These are phyloP conservation scores for Arenicola marina DNA, from an alignment of 2,888 invertebrate species.

Conservation along the genomic window DNA sequence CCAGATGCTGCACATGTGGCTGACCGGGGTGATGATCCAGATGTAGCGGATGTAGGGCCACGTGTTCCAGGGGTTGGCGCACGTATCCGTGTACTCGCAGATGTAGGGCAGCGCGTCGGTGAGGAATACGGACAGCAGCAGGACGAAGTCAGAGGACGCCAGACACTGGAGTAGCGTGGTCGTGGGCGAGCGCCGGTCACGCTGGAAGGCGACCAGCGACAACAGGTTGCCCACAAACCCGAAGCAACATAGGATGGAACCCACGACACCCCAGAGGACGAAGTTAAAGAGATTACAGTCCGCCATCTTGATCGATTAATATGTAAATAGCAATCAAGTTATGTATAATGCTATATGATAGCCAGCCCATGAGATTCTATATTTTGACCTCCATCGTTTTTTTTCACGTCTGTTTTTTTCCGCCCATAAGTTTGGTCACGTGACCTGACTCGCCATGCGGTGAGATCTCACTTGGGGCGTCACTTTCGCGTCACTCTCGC, in stretches of 20 bases:
- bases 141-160: conserved; percentile 32
- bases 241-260: conserved; percentile 25
- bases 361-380: no score
- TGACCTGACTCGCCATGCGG: no score
- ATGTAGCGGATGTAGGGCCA: conserved; percentile 37
- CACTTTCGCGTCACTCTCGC: no score
- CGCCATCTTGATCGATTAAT: background rate
- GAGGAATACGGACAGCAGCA: conserved; percentile 33
- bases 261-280: conserved; percentile 33
- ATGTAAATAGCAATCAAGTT: no score
- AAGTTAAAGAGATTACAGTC: conserved; percentile 35
- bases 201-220: conserved; percentile 31
- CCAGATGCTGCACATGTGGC: conserved; percentile 39
- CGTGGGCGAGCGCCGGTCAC: conserved; percentile 29
- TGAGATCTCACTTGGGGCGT: no score
- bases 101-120: conserved; percentile 36
- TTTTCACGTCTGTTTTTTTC: no score
- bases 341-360: no score
- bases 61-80: conserved; percentile 30
- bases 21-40: conserved; percentile 34
- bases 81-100: conserved; percentile 30
- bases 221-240: conserved; percentile 34
- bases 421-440: no score
- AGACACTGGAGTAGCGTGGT: conserved; percentile 33
- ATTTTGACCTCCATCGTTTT: no score